A percentile compares a stretch with the other conserved stretches of the same genome.
phyloP scores from a whole-genome alignment of 2,888 invertebrate genomes.

The Conistra vaccinii region DNA sequence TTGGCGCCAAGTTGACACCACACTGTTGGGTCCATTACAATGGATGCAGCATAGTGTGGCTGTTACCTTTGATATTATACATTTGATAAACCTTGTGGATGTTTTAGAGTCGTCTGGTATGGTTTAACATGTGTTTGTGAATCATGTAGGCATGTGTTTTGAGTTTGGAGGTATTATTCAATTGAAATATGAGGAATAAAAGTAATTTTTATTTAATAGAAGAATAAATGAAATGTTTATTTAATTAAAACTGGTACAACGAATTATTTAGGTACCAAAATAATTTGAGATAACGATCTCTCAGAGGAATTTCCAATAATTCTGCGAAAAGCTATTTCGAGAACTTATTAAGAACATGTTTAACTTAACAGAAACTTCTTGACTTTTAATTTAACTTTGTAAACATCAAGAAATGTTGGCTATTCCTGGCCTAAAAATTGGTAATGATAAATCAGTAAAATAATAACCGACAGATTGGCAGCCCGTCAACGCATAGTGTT shows the following conservation, averaged over 20 bases:
- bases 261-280: neutral
- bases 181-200: neutral
- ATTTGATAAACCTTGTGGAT: conserved; percentile 40
- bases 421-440: neutral
- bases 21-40: conserved; percentile 69
- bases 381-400: conserved; percentile 7
- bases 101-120: conserved; percentile 18
- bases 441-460: neutral
- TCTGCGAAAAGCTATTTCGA: neutral
- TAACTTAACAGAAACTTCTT: conserved; percentile 3
- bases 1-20: conserved; percentile 72
- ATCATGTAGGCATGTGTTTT: conserved; percentile 14
- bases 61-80: conserved; percentile 49
- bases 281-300: neutral
- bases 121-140: conserved; percentile 32
- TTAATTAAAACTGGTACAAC: neutral
- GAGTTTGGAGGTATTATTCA: neutral
- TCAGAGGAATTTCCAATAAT: neutral
- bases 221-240: neutral
- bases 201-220: neutral
- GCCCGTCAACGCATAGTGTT: conserved; percentile 35
- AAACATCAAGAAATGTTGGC: neutral
- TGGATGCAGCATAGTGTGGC: conserved; percentile 56
- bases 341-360: neutral
- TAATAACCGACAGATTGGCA: conserved; percentile 27